These are phyloP conservation scores for Spermophilus dauricus DNA, from an alignment of 2,113 vertebrate species.

Conservation along the genomic window DNA sequence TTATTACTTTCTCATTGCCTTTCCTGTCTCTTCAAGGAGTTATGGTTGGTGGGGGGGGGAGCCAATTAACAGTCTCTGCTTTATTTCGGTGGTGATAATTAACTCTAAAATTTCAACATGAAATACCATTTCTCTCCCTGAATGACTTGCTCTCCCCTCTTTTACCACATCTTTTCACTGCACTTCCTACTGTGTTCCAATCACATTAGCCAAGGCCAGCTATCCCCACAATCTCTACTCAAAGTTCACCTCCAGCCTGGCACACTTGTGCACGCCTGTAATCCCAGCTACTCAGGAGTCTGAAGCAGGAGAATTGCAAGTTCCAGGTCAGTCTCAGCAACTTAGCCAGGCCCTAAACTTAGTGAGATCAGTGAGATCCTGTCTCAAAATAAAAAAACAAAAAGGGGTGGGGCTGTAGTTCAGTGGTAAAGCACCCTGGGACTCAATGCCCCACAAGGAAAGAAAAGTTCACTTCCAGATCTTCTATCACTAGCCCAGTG, in stretches of 20 bases:
- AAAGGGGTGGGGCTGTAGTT: too few species aligned
- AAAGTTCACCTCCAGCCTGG: not conserved
- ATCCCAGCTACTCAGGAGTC: too few species aligned
- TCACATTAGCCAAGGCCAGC: not conserved
- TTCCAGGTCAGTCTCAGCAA: too few species aligned
- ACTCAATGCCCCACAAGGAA: too few species aligned
- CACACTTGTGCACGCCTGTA: too few species aligned
- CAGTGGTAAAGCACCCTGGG: too few species aligned
- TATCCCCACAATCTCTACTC: not conserved
- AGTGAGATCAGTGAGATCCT: too few species aligned
- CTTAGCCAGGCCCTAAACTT: too few species aligned
- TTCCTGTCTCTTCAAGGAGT: not conserved
- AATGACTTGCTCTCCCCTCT: not conserved
- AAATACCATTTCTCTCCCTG: not conserved
- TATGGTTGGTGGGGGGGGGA: not conserved
- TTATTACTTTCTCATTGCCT: not conserved
- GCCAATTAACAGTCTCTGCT: not conserved
- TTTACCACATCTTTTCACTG: too few species aligned
- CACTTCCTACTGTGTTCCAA: not conserved
- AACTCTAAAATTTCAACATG: slow-evolving; percentile 17
- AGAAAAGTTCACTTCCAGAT: not conserved
- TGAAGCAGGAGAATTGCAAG: too few species aligned
- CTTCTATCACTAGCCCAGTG: not conserved
- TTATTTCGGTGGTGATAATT: not conserved
- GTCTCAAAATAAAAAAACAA: too few species aligned